phyloP scores from a whole-genome alignment of 2,888 invertebrate species.

The Aphrophora alni region DNA sequence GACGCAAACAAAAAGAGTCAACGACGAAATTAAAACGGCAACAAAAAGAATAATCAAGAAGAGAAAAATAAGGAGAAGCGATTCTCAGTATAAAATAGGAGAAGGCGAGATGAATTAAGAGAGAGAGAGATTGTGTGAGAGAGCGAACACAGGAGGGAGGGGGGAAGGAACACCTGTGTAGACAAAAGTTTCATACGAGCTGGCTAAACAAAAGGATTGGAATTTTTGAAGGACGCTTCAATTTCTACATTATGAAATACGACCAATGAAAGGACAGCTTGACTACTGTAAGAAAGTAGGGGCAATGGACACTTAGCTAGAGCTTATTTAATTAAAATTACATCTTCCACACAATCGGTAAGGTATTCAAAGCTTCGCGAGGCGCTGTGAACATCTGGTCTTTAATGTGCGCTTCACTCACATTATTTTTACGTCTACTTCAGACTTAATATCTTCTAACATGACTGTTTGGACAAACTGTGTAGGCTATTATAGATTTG shows the following conservation, averaged over 20 bases:
- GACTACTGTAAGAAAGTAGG: neutral
- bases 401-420: neutral
- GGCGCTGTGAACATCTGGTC: neutral
- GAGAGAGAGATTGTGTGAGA: conserved; percentile 22
- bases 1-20: conserved; percentile 29
- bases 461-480: neutral
- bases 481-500: neutral
- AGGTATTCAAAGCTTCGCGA: neutral
- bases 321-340: conserved; percentile 9
- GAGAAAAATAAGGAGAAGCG: neutral
- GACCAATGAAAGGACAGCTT: conserved; percentile 2
- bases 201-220: conserved; percentile 23
- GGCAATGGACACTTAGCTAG: neutral
- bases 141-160: conserved; percentile 33
- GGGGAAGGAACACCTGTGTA: conserved; percentile 36
- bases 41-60: conserved; percentile 38
- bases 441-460: neutral
- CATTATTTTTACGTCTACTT: too few species aligned
- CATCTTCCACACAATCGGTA: neutral
- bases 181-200: conserved; percentile 22
- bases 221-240: conserved; percentile 25
- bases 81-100: conserved; percentile 14
- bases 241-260: conserved; percentile 4
- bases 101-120: conserved; percentile 20
- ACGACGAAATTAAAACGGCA: conserved; percentile 40